Evolutionary conservation across 2,113 vertebrate species (phyloP).

Genomic region (Opisthocomus hoazin): DNA sequence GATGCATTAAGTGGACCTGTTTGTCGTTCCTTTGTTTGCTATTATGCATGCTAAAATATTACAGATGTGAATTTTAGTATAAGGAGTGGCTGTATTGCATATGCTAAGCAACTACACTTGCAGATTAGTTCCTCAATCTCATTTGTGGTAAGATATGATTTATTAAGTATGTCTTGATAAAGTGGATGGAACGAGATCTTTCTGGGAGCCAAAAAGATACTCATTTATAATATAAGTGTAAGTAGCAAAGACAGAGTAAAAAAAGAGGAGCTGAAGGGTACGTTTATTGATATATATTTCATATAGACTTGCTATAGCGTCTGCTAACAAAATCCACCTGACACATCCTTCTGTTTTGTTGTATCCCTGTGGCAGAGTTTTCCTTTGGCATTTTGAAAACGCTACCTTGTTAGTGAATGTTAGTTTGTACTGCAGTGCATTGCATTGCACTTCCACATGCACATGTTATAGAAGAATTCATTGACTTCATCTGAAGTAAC

Average conservation of each 20-base stretch:
- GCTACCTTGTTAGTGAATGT: neutral
- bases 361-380: neutral
- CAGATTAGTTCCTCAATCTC: neutral
- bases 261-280: neutral
- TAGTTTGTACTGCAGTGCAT: neutral
- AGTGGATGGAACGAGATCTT: neutral
- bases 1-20: neutral
- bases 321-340: neutral
- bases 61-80: neutral
- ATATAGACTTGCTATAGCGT: neutral
- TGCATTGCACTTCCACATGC: neutral
- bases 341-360: neutral
- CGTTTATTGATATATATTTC: conserved; percentile 14
- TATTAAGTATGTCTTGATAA: conserved; percentile 10
- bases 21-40: neutral
- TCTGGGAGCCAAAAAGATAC: neutral
- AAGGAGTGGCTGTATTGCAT: neutral
- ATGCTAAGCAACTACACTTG: neutral
- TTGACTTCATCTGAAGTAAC: neutral
- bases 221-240: neutral
- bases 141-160: conserved; percentile 6
- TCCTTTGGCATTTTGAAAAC: neutral
- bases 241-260: neutral
- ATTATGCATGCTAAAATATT: neutral
- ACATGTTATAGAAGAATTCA: neutral